A percentile compares a stretch with the other conserved stretches of the same genome.
These are phyloP conservation scores for Clanis bilineata DNA, from an alignment of 2,888 invertebrate species.

Conservation along the genomic window DNA sequence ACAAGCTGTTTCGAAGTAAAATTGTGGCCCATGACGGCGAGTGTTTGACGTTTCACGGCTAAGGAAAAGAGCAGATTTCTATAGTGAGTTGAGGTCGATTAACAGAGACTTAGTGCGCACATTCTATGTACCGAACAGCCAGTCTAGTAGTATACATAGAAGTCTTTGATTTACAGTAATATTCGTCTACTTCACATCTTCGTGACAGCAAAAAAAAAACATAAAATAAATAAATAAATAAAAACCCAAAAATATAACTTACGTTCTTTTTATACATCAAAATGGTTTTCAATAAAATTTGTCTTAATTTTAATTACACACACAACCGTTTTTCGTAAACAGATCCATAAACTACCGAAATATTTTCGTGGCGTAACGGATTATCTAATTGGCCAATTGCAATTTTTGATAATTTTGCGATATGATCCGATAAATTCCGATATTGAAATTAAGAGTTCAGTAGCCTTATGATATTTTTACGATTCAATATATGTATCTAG, in stretches of 20 bases:
- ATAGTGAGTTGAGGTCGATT: too few species aligned
- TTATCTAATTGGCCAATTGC: not conserved
- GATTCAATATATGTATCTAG: too few species aligned
- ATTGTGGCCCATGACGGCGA: too few species aligned
- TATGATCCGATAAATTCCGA: not conserved
- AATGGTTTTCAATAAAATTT: not conserved
- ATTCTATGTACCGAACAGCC: too few species aligned
- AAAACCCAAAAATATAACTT: not conserved
- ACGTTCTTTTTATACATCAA: constrained; percentile 1
- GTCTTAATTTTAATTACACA: not conserved
- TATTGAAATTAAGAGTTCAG: not conserved
- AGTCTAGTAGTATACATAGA: too few species aligned
- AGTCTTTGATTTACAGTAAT: too few species aligned
- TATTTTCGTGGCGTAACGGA: not conserved
- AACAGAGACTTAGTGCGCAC: too few species aligned
- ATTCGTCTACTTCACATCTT: too few species aligned
- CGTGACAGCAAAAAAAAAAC: not conserved
- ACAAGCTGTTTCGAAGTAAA: too few species aligned
- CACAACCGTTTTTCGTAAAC: not conserved
- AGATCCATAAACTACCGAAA: not conserved
- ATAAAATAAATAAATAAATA: not conserved
- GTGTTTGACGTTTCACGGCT: too few species aligned
- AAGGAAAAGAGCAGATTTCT: too few species aligned
- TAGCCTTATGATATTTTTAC: not conserved
- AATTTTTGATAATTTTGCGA: not conserved